Evolutionary conservation across 2,797 vertebrate genomes (phyloP).

Genomic region (Aselliscus stoliczkanus): DNA sequence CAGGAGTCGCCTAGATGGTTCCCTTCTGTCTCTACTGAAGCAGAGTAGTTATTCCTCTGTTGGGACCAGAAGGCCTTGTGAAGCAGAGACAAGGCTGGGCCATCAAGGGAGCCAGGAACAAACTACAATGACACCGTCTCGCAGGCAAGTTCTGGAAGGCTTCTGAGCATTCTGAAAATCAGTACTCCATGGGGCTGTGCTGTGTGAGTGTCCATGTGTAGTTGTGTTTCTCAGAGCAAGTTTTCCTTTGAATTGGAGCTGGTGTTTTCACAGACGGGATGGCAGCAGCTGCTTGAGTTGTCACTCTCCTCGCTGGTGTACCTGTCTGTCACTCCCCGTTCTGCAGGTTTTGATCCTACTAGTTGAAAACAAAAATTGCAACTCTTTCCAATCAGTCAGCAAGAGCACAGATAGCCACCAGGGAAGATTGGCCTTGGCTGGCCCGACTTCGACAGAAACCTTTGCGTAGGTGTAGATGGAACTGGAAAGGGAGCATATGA

Average conservation of each 20-base stretch:
- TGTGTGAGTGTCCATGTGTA: no score
- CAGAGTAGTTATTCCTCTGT: no score
- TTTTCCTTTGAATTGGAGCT: not conserved
- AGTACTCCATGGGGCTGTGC: not conserved
- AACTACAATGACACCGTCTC: not conserved
- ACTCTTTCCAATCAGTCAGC: not conserved
- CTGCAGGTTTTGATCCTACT: not conserved
- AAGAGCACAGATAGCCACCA: not conserved
- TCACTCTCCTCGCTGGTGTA: no score
- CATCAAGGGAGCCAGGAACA: not conserved
- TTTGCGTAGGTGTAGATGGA: not conserved
- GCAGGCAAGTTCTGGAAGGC: not conserved
- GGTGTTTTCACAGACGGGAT: no score
- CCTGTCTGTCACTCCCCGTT: not conserved
- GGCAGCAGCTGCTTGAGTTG: no score
- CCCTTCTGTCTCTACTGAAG: no score
- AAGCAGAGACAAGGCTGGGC: no score
- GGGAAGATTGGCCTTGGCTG: not conserved
- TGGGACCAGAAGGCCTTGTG: no score
- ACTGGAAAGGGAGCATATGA: fast-evolving
- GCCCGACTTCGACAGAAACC: not conserved
- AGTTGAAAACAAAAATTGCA: not conserved
- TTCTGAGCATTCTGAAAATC: not conserved
- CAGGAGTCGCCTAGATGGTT: no score
- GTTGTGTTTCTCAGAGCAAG: not conserved